phyloP scores from a whole-genome alignment of 53 echinoderm and acorn worm species.

The Temnopleurus reevesii region DNA sequence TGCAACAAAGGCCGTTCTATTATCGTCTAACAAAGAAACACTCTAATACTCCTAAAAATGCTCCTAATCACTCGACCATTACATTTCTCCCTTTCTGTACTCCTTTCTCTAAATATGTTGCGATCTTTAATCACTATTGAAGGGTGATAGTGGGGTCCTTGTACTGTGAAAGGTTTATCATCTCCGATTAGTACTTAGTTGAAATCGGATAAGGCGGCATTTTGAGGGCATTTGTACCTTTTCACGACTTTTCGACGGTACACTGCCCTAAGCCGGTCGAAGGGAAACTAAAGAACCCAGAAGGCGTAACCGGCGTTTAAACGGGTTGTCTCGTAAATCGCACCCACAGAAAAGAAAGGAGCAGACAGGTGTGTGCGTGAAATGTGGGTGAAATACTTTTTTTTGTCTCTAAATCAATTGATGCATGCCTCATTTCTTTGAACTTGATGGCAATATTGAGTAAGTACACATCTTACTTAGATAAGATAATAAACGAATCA shows the following conservation, averaged over 20 bases:
- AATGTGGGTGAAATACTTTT: no score
- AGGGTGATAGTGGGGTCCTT: not conserved
- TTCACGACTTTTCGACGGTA: conserved; percentile 7
- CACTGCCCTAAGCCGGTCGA: conserved; percentile 46
- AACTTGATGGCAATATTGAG: no score
- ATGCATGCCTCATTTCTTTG: no score
- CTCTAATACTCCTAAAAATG: conserved; percentile 43
- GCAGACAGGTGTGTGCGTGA: not conserved
- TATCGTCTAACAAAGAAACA: not conserved
- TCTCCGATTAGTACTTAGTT: conserved; percentile 21
- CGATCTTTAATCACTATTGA: conserved; percentile 8
- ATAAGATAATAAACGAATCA: no score
- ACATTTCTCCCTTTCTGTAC: conserved; percentile 39
- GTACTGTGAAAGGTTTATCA: not conserved
- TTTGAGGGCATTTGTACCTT: conserved; percentile 28
- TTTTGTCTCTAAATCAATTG: no score
- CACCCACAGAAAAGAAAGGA: not conserved
- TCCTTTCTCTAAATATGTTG: conserved; percentile 30
- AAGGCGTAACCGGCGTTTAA: conserved; percentile 31
- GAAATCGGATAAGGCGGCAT: conserved; percentile 38
- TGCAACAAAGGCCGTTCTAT: not conserved
- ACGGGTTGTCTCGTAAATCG: conserved; percentile 8
- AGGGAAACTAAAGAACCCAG: not conserved
- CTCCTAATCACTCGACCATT: conserved; percentile 42
- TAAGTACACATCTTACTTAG: no score